Conservation (phyloP, 2,113 vertebrate genomes). For the Ceratotherium simum region DNA sequence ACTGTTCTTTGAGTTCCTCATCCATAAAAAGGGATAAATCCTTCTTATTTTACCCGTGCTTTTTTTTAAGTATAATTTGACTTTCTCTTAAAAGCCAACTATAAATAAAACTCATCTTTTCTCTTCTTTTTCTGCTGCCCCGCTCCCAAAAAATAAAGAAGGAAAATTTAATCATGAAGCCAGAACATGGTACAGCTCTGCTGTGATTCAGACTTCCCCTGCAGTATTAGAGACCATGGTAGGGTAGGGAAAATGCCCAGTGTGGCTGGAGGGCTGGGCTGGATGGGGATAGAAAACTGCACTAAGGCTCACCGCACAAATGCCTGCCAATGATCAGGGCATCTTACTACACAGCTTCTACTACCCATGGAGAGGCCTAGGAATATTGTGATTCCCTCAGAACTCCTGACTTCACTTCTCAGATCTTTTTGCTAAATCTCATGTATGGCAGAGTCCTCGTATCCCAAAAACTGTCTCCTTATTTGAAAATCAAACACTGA, state of each 20-base stretch:
- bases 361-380: background rate
- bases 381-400: background rate
- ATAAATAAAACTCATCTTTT: background rate
- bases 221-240: background rate
- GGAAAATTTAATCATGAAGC: background rate
- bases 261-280: background rate
- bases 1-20: background rate
- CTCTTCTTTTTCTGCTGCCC: background rate
- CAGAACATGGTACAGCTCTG: background rate
- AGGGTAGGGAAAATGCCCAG: too few species aligned
- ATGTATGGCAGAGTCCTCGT: background rate
- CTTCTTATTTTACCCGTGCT: background rate
- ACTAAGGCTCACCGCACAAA: accelerated
- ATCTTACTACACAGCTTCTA: background rate
- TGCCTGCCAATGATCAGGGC: background rate
- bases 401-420: background rate
- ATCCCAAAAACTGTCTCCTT: background rate
- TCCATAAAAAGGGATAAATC: background rate
- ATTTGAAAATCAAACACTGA: background rate
- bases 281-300: background rate
- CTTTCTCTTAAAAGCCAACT: background rate
- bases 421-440: background rate
- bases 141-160: background rate
- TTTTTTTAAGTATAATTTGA: background rate
- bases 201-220: background rate